Evolutionary conservation across 2,113 vertebrate genomes (phyloP).

Genomic region (Glareola pratincola): DNA sequence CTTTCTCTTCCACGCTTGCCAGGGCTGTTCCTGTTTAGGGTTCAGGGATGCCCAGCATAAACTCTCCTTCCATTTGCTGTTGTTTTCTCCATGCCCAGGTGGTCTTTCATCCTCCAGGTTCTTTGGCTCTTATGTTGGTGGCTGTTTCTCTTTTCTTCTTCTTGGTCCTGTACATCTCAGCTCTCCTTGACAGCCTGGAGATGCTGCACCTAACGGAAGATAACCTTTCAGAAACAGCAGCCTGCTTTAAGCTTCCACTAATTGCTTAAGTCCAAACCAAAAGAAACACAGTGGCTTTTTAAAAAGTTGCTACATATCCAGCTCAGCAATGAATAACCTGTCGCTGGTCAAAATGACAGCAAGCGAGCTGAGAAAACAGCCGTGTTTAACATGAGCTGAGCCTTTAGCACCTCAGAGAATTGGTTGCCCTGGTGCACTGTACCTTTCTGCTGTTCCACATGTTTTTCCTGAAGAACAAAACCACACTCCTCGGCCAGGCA

Average conservation of each 20-base stretch:
- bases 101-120: background rate
- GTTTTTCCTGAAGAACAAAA: background rate
- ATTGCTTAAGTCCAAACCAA: background rate
- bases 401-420: background rate
- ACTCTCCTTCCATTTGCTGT: background rate
- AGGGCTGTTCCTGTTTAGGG: background rate
- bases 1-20: background rate
- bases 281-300: background rate
- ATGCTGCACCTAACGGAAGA: background rate
- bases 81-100: background rate
- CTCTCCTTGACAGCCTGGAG: background rate
- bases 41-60: background rate
- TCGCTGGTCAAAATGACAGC: background rate
- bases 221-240: background rate
- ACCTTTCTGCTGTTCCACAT: background rate
- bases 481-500: background rate
- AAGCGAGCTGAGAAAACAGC: background rate
- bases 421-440: background rate
- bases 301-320: background rate
- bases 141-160: background rate
- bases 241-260: background rate
- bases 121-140: background rate
- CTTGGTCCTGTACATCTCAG: background rate
- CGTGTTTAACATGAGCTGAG: background rate
- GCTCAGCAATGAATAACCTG: background rate